phyloP scores from a whole-genome alignment of 1,140 invertebrate genomes.

The Potamilus streckersoni region DNA sequence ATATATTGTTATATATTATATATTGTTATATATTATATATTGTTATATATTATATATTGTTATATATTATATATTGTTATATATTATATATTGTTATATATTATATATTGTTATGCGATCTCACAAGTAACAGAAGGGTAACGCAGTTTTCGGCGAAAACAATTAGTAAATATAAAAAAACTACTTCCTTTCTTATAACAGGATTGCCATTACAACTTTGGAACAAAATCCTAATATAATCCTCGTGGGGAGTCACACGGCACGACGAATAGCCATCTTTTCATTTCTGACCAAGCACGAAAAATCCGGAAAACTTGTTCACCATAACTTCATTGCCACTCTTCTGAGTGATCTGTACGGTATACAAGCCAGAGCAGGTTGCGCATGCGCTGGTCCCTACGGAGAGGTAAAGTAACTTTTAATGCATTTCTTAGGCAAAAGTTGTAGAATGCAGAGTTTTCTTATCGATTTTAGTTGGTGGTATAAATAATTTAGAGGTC shows the following conservation, averaged over 20 bases:
- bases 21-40: too few relatives aligned
- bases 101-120: too few relatives aligned
- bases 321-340: slow-evolving; percentile 90
- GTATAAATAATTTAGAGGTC: too few relatives aligned
- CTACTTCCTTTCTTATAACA: not conserved
- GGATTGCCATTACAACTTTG: slow-evolving; percentile 22
- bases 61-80: too few relatives aligned
- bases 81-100: too few relatives aligned
- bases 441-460: too few relatives aligned
- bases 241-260: slow-evolving; percentile 77
- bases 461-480: too few relatives aligned
- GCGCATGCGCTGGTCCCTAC: slow-evolving; percentile 85
- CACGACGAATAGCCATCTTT: slow-evolving; percentile 82
- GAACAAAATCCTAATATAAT: slow-evolving; percentile 77
- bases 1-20: too few relatives aligned
- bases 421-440: not conserved
- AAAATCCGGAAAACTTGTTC: slow-evolving; percentile 75
- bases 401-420: slow-evolving; percentile 64
- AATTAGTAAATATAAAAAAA: not conserved
- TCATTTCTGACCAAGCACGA: slow-evolving; percentile 87
- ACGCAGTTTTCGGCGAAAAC: too few relatives aligned
- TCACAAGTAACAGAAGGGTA: too few relatives aligned
- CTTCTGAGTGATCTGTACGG: slow-evolving; percentile 92
- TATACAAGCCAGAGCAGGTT: slow-evolving; percentile 87
- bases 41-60: too few relatives aligned